Conservation (phyloP, 2,797 vertebrate species). For the Sebastes diploproa region DNA sequence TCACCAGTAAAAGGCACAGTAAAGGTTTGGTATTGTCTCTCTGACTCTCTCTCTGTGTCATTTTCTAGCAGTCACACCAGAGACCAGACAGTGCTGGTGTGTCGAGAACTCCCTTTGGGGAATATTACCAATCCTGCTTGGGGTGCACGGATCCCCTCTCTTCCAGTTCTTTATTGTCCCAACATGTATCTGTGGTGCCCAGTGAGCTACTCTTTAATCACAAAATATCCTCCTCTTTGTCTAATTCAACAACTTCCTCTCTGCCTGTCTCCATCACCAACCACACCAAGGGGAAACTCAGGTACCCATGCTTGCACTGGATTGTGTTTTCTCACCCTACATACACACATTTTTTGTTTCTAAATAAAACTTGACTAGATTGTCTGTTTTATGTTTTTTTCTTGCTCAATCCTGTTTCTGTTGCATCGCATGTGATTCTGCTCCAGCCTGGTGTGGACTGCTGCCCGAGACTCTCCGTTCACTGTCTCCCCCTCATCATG, state of each 20-base stretch:
- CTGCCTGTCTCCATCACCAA: constrained; percentile 86
- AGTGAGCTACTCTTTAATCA: constrained; percentile 86
- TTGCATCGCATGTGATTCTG: neutral
- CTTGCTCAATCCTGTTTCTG: neutral
- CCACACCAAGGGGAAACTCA: constrained; percentile 87
- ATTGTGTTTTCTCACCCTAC: neutral
- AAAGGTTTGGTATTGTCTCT: neutral
- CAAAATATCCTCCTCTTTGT: constrained; percentile 51
- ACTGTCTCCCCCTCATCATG: constrained; percentile 81
- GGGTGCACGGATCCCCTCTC: constrained; percentile 14
- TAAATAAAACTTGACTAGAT: neutral
- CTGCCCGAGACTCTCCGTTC: constrained; percentile 79
- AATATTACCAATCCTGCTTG: constrained; percentile 77
- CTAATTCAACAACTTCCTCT: constrained; percentile 45
- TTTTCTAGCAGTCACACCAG: constrained; percentile 60
- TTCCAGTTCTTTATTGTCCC: constrained; percentile 33
- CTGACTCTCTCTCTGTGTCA: neutral
- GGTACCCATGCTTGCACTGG: constrained; percentile 40
- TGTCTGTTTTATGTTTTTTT: neutral
- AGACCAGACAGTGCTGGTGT: constrained; percentile 26
- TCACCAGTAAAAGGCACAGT: neutral
- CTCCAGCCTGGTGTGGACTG: constrained; percentile 86
- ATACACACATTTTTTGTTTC: fast-evolving
- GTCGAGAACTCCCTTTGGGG: constrained; percentile 70
- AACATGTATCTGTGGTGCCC: constrained; percentile 83